These are phyloP conservation scores for Tubiluchus corallicola DNA, from an alignment of 2,888 invertebrate species.

Conservation along the genomic window DNA sequence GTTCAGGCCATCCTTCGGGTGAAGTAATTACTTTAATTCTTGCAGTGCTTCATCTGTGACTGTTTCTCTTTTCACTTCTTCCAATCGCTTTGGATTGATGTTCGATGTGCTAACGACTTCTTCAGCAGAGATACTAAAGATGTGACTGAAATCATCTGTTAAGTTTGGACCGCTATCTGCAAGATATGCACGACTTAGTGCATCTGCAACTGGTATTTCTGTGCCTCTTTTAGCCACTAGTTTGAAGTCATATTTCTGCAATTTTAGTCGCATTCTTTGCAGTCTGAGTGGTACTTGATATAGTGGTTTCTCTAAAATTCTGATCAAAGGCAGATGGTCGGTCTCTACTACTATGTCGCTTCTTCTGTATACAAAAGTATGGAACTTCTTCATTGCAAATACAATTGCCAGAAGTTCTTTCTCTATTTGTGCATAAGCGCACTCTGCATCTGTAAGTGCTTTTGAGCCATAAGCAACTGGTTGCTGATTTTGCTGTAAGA, in stretches of 20 bases:
- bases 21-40: neutral
- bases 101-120: neutral
- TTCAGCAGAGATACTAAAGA: neutral
- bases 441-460: neutral
- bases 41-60: neutral
- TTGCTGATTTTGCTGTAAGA: neutral
- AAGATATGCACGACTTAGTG: too few species aligned
- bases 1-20: constrained; percentile 9
- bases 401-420: constrained; percentile 5
- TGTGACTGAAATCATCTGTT: neutral
- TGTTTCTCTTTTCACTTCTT: neutral
- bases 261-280: constrained; percentile 11
- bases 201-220: constrained; percentile 13
- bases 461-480: constrained; percentile 4
- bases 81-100: neutral
- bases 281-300: constrained; percentile 11
- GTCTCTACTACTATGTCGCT: constrained; percentile 2
- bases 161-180: neutral
- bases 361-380: neutral
- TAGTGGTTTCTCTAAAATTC: constrained; percentile 12
- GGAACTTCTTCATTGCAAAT: constrained; percentile 5
- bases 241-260: constrained; percentile 12
- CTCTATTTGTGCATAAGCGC: constrained; percentile 4
- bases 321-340: constrained; percentile 8
- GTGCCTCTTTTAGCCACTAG: constrained; percentile 10